Evolutionary conservation across 2,888 invertebrate genomes (phyloP).

Genomic region (Barypeithes pellucidus): DNA sequence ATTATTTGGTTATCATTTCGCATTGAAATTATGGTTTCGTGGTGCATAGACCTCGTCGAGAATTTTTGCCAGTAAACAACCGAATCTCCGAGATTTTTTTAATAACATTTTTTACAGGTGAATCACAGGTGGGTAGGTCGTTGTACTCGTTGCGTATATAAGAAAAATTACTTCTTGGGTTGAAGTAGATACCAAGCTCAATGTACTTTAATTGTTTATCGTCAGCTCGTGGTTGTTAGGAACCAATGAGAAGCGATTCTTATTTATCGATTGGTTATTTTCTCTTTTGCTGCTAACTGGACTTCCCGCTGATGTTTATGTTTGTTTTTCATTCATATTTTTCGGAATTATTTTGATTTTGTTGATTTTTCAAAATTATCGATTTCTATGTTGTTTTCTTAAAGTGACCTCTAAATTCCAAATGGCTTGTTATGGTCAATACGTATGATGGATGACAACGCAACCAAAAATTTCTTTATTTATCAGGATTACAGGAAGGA

Average conservation of each 20-base stretch:
- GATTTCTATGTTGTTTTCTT: neutral
- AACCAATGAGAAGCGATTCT: too few relatives aligned
- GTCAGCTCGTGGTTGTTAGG: too few relatives aligned
- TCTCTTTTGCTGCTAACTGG: neutral
- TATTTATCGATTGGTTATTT: too few relatives aligned
- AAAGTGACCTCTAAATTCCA: neutral
- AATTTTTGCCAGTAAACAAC: conserved; percentile 8
- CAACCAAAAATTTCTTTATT: too few relatives aligned
- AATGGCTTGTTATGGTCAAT: neutral
- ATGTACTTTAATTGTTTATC: too few relatives aligned
- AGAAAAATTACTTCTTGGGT: too few relatives aligned
- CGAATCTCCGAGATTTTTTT: neutral
- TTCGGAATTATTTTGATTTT: conserved; percentile 2
- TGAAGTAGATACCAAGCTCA: too few relatives aligned
- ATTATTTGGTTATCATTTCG: neutral
- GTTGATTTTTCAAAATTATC: neutral
- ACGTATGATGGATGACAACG: too few relatives aligned
- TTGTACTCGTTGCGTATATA: neutral
- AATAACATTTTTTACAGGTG: neutral
- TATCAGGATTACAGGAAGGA: too few relatives aligned
- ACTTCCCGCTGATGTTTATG: neutral
- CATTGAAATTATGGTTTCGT: neutral
- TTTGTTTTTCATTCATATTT: neutral
- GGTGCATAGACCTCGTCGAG: neutral
- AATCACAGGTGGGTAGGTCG: neutral